Percentiles rank a stretch among this genome's conserved stretches.
Evolutionary conservation across 2,797 vertebrate genomes (phyloP).

Genomic region (Acipenser oxyrinchus): DNA sequence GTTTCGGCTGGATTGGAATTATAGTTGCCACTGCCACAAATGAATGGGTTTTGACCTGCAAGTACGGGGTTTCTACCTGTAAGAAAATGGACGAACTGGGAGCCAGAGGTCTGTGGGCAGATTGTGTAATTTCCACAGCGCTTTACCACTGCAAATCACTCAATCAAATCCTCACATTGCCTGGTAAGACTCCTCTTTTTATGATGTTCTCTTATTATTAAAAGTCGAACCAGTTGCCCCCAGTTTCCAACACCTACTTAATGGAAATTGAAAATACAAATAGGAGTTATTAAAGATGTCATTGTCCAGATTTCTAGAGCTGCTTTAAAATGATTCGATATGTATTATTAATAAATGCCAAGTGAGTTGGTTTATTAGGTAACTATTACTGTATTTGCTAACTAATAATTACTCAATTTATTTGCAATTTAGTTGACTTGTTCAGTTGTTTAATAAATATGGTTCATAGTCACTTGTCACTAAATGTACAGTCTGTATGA

Average conservation of each 20-base stretch:
- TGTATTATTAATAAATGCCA: no score
- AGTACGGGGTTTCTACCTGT: conserved; percentile 79
- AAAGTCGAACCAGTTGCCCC: background rate
- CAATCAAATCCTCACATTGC: conserved; percentile 82
- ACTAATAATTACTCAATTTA: no score
- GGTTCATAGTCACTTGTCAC: no score
- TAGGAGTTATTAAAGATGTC: no score
- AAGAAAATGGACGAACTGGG: conserved; percentile 85
- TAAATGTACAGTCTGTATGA: no score
- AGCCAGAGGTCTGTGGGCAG: conserved; percentile 83
- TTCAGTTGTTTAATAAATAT: no score
- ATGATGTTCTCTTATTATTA: background rate
- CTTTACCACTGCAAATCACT: conserved; percentile 84
- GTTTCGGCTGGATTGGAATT: conserved; percentile 82
- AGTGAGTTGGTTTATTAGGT: no score
- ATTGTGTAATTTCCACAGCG: conserved; percentile 82
- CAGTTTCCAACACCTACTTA: background rate
- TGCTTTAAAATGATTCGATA: no score
- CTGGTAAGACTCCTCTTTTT: conserved; percentile 58
- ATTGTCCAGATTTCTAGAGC: no score
- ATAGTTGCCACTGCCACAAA: conserved; percentile 87
- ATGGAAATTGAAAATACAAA: no score
- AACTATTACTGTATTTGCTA: no score
- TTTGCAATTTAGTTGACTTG: no score
- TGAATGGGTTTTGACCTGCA: conserved; percentile 91